These are phyloP conservation scores for Otis tarda DNA, from an alignment of 2,113 vertebrate genomes.

Conservation along the genomic window DNA sequence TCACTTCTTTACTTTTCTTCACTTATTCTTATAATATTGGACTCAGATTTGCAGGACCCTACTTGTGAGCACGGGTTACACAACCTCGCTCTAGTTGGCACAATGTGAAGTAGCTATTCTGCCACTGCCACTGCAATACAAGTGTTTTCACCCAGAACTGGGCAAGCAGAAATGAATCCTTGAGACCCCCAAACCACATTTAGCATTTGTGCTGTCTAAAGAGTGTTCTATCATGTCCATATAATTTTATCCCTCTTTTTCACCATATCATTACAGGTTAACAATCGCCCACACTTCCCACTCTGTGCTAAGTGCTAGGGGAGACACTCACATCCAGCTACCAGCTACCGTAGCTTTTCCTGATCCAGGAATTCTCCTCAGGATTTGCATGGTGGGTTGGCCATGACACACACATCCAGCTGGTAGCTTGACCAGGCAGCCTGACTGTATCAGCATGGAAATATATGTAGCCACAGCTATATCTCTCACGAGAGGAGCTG, in stretches of 20 bases:
- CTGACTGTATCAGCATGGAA: not conserved
- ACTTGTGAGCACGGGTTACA: not conserved
- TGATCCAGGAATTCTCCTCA: not conserved
- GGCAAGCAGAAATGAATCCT: not conserved
- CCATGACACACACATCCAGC: not conserved
- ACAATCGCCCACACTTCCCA: not conserved
- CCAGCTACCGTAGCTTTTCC: not conserved
- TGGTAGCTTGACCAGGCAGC: not conserved
- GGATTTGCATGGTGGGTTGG: not conserved
- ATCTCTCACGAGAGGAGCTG: not conserved
- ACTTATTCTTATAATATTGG: not conserved
- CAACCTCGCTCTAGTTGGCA: not conserved
- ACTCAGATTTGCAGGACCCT: not conserved
- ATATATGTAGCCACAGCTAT: not conserved
- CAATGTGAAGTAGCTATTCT: not conserved
- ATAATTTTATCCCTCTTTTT: not conserved
- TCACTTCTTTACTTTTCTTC: not conserved
- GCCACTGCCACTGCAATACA: not conserved
- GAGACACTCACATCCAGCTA: not conserved
- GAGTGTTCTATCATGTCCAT: not conserved
- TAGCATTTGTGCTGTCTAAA: not conserved
- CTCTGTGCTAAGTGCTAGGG: not conserved
- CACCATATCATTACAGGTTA: not conserved
- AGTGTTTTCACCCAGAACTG: not conserved
- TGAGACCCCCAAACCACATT: not conserved